Conservation (phyloP, 2,888 invertebrate genomes). For the Leptopilina syphax region DNA sequence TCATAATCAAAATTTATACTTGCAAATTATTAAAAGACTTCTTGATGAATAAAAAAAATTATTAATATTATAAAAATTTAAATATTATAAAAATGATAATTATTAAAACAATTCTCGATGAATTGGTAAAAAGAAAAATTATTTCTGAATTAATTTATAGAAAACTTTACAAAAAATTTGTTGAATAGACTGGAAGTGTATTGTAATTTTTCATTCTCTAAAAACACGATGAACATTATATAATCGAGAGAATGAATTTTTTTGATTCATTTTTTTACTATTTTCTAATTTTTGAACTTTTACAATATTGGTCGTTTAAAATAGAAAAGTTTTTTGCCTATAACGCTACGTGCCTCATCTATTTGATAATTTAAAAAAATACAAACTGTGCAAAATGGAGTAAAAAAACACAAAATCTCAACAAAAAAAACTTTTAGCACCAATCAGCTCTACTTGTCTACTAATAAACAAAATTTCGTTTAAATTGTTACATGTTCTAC, state of each 20-base stretch:
- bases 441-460: not conserved
- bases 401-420: conserved; percentile 5
- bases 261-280: conserved; percentile 4
- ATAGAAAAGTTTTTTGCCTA: conserved; percentile 15
- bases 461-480: conserved; percentile 5
- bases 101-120: no score
- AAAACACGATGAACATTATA: not conserved
- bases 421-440: conserved; percentile 23
- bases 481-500: conserved; percentile 29
- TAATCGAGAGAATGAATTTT: not conserved
- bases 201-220: not conserved
- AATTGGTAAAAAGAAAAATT: not conserved
- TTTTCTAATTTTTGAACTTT: conserved; percentile 35
- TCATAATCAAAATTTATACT: no score
- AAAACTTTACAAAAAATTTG: no score
- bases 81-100: not conserved
- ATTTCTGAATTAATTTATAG: not conserved
- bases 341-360: conserved; percentile 22
- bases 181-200: not conserved
- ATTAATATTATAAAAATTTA: not conserved
- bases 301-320: conserved; percentile 27
- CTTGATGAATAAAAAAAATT: not conserved
- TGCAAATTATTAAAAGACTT: no score
- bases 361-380: conserved; percentile 9
- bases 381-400: not conserved